Evolutionary conservation across 2,888 invertebrate genomes (phyloP).

Genomic region (Aphodius sticticus): DNA sequence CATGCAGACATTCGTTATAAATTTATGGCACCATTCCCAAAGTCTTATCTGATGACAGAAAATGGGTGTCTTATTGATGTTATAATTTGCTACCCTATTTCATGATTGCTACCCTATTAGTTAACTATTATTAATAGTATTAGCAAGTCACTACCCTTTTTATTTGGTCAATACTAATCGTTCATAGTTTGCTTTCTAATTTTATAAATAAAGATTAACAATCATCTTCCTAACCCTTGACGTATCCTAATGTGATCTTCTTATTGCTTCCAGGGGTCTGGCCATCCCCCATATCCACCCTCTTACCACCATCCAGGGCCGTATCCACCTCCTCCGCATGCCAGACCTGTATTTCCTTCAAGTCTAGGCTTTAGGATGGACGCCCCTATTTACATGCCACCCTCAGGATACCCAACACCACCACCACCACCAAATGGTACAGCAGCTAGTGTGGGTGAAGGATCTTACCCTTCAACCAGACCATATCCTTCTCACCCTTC

Average conservation of each 20-base stretch:
- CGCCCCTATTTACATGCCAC: constrained; percentile 61
- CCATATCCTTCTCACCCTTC: constrained; percentile 25
- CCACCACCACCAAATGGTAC: constrained; percentile 19
- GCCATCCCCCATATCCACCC: constrained; percentile 34
- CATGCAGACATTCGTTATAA: no score
- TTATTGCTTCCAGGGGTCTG: constrained; percentile 37
- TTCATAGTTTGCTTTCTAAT: background rate
- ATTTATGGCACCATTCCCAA: no score
- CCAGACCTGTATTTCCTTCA: constrained; percentile 52
- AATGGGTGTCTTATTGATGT: no score
- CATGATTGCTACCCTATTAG: no score
- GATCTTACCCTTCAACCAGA: background rate
- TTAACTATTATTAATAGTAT: no score
- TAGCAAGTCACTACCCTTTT: no score
- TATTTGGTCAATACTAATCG: no score
- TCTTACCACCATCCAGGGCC: constrained; percentile 47
- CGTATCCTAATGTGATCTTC: background rate
- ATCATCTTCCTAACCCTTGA: background rate
- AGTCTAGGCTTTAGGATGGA: constrained; percentile 63
- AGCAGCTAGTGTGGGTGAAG: background rate
- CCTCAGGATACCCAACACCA: constrained; percentile 40
- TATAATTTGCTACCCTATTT: no score
- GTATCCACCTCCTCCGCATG: constrained; percentile 51
- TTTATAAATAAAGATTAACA: constrained; percentile 12
- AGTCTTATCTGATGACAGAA: no score